Base-by-base conservation (phyloP, 2,797 vertebrate genomes). In the Anguilla megastoma region DNA sequence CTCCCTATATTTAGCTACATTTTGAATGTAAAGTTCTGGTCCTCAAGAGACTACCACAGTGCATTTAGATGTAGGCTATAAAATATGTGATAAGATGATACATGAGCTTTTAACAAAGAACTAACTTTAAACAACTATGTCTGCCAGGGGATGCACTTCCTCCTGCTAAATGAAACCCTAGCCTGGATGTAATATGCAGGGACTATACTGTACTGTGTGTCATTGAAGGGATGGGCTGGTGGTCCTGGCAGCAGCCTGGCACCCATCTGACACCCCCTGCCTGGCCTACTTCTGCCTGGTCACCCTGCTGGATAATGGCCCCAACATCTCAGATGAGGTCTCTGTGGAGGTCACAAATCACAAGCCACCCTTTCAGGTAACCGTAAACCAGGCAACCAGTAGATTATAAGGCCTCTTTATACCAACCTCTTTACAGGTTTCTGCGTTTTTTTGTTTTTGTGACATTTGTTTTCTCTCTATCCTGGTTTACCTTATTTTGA, bases 331-430 rank as follows among this genome's bases (percentile, higher is more conserved):
- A 2, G 97, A 98, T 80, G 95, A 97, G 0, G 92, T 99, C 50
- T 95, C 94, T 0, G 97, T 99, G 79, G 98, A 99, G 88, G 98
- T 99, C 90, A 99, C 97, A 60, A 98, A 98, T 85, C 97, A 97
- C 93, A 98, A 95, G 88, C 96, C 97, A 0, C 94, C 95, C 0
- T 99, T 98, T 93, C 97, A 97, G 97, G 98, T 99, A 91, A 56
- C 24, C 48, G 56, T 27, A 10, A 1, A 7, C 10, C 8, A 27
- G 33, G 9, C 21, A n/a, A 4, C n/a, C 2, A 10, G 10, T 33
- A 12, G 8, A 41, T 24, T 41, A 50, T 6, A 27, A 30, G 88
- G 54, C 5, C 30, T 16, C 48, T 3, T 50, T 56, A 12, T 1
- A 48, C 33, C 21, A 14, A 9, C 27, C 30, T 36, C 58, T 52